phyloP scores from a whole-genome alignment of 2,888 invertebrate genomes.

The Coenonympha arcania region DNA sequence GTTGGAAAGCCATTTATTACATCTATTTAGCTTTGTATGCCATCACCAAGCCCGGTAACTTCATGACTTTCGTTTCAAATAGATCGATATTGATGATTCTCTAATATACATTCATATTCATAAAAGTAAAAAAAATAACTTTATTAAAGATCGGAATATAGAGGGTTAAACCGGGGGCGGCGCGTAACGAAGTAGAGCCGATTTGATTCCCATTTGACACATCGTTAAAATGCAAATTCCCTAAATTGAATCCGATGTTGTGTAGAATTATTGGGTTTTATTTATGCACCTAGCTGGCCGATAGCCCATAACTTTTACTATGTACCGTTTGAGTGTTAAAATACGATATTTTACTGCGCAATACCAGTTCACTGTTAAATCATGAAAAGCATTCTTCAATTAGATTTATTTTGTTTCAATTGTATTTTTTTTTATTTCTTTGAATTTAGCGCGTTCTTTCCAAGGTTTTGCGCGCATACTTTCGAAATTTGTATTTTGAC shows the following conservation, averaged over 20 bases:
- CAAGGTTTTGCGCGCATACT: no score
- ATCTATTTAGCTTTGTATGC: background rate
- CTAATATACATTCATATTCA: background rate
- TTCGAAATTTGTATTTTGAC: no score
- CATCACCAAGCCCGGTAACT: background rate
- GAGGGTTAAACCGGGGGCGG: constrained; percentile 29
- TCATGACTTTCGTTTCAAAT: background rate
- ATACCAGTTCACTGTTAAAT: no score
- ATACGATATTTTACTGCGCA: no score
- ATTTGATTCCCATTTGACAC: constrained; percentile 37
- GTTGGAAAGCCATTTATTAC: no score
- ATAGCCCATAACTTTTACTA: background rate
- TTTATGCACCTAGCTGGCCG: background rate
- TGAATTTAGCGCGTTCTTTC: no score
- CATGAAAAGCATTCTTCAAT: no score
- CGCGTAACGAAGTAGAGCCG: constrained; percentile 29
- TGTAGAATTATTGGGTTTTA: constrained; percentile 5
- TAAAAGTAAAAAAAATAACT: constrained; percentile 17
- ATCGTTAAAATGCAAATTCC: constrained; percentile 46
- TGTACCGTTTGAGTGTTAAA: background rate
- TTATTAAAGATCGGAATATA: constrained; percentile 13
- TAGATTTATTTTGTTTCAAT: no score
- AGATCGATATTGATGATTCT: background rate
- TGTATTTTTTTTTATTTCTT: no score
- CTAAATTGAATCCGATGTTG: constrained; percentile 15